Evolutionary conservation across 2,888 invertebrate species (phyloP).

Genomic region (Papilio gigon): DNA sequence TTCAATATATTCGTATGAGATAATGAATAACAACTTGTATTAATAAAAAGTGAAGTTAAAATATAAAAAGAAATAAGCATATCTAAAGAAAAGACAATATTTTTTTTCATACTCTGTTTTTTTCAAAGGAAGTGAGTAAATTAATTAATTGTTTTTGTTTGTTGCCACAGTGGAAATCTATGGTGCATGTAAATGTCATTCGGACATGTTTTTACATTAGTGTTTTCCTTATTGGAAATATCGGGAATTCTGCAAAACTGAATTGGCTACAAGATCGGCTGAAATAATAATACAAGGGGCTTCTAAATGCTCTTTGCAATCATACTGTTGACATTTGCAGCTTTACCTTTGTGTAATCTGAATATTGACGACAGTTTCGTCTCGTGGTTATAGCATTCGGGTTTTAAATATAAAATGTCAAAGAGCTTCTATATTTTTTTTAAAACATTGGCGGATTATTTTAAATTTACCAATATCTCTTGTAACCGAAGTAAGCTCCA

Average conservation of each 20-base stretch:
- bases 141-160: too few species aligned
- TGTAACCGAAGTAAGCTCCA: neutral
- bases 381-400: constrained; percentile 3
- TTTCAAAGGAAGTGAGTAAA: too few species aligned
- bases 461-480: neutral
- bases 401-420: neutral
- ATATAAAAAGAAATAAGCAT: too few species aligned
- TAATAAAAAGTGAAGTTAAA: too few species aligned
- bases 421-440: neutral
- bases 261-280: neutral
- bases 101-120: too few species aligned
- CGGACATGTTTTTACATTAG: neutral
- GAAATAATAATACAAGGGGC: constrained; percentile 9
- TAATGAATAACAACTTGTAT: too few species aligned
- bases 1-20: too few species aligned
- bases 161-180: too few species aligned
- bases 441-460: neutral
- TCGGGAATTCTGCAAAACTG: neutral
- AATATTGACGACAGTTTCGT: neutral
- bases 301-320: constrained; percentile 4
- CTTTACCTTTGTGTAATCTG: constrained; percentile 4
- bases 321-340: constrained; percentile 16
- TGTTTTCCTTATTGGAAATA: constrained; percentile 15
- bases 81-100: too few species aligned
- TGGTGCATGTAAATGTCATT: neutral